Conservation (phyloP, 2,113 vertebrate species). For the Toxotes chatareus region DNA sequence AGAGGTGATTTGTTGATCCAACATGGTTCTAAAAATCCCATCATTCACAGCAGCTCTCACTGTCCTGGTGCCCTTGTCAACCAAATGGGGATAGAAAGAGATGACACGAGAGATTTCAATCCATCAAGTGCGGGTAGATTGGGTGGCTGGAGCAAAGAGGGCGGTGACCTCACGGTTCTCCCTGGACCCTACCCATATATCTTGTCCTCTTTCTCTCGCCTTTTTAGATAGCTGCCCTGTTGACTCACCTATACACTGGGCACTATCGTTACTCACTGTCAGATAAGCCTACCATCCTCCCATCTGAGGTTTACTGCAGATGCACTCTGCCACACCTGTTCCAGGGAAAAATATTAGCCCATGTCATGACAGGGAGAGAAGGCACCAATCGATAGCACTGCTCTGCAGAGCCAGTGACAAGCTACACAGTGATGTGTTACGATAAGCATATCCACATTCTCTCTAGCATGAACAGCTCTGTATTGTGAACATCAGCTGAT, state of each 20-base stretch:
- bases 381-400: slow-evolving; percentile 5
- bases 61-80: slow-evolving; percentile 65
- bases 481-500: slow-evolving; percentile 22
- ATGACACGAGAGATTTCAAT: slow-evolving; percentile 74
- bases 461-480: slow-evolving; percentile 37
- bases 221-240: slow-evolving; percentile 58
- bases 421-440: slow-evolving; percentile 16
- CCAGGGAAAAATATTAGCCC: slow-evolving; percentile 26
- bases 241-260: slow-evolving; percentile 49
- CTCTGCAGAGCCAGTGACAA: slow-evolving; percentile 1
- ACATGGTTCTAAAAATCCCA: slow-evolving; percentile 43
- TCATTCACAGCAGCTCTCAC: slow-evolving; percentile 52
- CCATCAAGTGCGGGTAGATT: slow-evolving; percentile 59
- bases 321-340: slow-evolving; percentile 35
- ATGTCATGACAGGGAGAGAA: slow-evolving; percentile 33
- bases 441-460: slow-evolving; percentile 40
- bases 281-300: slow-evolving; percentile 35
- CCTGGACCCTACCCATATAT: slow-evolving; percentile 67
- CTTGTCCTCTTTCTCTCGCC: slow-evolving; percentile 56
- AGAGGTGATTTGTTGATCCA: slow-evolving; percentile 53
- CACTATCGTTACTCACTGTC: slow-evolving; percentile 75
- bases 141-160: slow-evolving; percentile 35
- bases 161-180: slow-evolving; percentile 66
- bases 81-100: slow-evolving; percentile 63
- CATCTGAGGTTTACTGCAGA: slow-evolving; percentile 24